Evolutionary conservation across 2,113 vertebrate genomes (phyloP), one percentile per base, ranked within the genome.

Genomic region (Myxocyprinus asiaticus): DNA sequence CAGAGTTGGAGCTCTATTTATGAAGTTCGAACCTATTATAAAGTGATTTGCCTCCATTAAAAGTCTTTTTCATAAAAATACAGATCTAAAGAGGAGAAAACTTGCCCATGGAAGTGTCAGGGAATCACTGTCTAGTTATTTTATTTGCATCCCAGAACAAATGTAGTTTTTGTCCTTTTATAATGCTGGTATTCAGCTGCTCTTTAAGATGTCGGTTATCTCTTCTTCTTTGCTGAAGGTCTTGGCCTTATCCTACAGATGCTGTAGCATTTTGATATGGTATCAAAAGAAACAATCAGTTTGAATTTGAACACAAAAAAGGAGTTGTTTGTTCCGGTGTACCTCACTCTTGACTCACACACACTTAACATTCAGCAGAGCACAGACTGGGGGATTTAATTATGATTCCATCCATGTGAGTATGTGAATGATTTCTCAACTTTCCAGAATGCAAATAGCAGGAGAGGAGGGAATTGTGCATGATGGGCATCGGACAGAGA

Each of bases 361-460:
- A 59, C 65, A 50, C 56, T 77, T 68, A 67, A 67, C 76, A 77
- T 67, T 77, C 76, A 67, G 65, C 65, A 12, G 53, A 59, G 44
- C 65, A 68, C 15, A 59, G 53, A 59, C 53, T 59, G 76, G 50
- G 67, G 64, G 65, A 68, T 68, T 77, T 77, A 67, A 77, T 74
- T 74, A 63, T 74, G 71, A 74, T 77, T 77, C 76, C 12, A 15
- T 59, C 65, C 76, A 59, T 67, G 76, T 68, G 22, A 33, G 22
- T 33, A 63, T 77, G 79, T 75, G 72, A 76, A 81, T 67, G 65
- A 81, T 81, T 81, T 81, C 79, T 68, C 70, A 81, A 68, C 65
- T 68, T 74, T 75, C 71, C 65, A 59, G 64, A 67, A 81, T 81
- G 62, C 70, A 81, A 81, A 74, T 59, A 75, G 78, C 53, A 67